phyloP scores from a whole-genome alignment of 1,140 invertebrate genomes.

The Cydia pomonella region DNA sequence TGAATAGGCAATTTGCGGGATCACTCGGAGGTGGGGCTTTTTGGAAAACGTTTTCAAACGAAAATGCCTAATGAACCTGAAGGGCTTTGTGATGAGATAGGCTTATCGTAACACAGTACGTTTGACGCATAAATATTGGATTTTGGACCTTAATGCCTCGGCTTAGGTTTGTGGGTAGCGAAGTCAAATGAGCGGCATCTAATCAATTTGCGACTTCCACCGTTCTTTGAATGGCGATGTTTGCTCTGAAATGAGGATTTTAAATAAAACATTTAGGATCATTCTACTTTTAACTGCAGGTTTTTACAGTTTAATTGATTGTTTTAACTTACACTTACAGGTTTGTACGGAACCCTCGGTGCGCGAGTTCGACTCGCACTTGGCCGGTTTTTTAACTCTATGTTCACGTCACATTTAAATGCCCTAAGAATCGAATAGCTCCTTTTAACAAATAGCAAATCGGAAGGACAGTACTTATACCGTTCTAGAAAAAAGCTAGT shows the following conservation, averaged over 20 bases:
- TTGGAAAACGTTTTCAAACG: constrained; percentile 29
- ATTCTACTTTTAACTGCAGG: too few relatives aligned
- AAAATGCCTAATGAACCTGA: constrained; percentile 33
- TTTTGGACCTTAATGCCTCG: background rate
- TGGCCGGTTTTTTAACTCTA: too few relatives aligned
- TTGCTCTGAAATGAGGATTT: background rate
- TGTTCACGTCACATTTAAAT: too few relatives aligned
- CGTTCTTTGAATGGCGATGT: constrained; percentile 7
- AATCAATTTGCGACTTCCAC: constrained; percentile 16
- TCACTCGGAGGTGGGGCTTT: constrained; percentile 24
- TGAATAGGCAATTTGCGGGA: constrained; percentile 31
- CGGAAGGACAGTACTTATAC: too few relatives aligned
- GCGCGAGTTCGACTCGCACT: too few relatives aligned
- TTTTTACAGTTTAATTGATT: too few relatives aligned
- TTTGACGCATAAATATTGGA: constrained; percentile 7
- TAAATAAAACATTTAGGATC: background rate
- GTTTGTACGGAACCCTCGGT: too few relatives aligned
- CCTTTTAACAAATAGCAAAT: too few relatives aligned
- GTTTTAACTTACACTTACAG: too few relatives aligned
- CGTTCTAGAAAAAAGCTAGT: too few relatives aligned
- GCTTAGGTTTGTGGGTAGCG: background rate
- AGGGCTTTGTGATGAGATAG: constrained; percentile 33
- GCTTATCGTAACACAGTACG: constrained; percentile 12
- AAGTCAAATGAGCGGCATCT: background rate
- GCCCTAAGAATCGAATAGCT: too few relatives aligned